Evolutionary conservation across 2,797 vertebrate species (phyloP), one percentile per base, ranked within the genome.

Genomic region (Pangasius larnaudii): DNA sequence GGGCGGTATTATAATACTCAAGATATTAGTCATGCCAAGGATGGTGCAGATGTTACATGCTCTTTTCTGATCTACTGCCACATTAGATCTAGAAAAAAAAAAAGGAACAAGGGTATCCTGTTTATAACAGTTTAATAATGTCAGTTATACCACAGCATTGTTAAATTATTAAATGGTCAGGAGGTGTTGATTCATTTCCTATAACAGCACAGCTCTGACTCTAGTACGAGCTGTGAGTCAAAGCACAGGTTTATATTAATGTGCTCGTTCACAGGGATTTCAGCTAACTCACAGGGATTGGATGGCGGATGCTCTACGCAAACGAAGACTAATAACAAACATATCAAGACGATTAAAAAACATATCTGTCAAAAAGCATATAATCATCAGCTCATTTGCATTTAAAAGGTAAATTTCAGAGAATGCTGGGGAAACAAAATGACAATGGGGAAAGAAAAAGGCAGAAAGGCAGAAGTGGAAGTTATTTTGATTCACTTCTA

Each of bases 1-100:
- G 92, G 75, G 72, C 91, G 89, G 92, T 93, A 94, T 94, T 92
- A 72, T 85, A 94, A 95, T 94, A 92, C 89, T 79, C 51, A 61
- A 69, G 36, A 82, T 89, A 95, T 94, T 95, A 91, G 93, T 95
- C 93, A 94, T 93, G 94, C 91, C 80, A 84, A 89, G 53, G 27
- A 87, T 69, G 89, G 87, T 69, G 88, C 87, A 75, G 22, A 85
- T 89, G 81, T 78, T 90, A 75, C 42, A 69, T 72, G 74, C 88
- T 89, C n/a, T 75, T 85, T 88, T 85, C 74, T 56, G 49, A 67
- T 79, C 19, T 74, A 30, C 18, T 85, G 83, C 42, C 59, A 82
- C 27, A 46, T 65, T 69, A 89, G 58, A 24, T 46, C 33, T 75
- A 79, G 18, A 39, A 49, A 58, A 77, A 72, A 63, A 51, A 56